Conservation (phyloP, 2,113 vertebrate genomes). For the Dicerorhinus sumatrensis region DNA sequence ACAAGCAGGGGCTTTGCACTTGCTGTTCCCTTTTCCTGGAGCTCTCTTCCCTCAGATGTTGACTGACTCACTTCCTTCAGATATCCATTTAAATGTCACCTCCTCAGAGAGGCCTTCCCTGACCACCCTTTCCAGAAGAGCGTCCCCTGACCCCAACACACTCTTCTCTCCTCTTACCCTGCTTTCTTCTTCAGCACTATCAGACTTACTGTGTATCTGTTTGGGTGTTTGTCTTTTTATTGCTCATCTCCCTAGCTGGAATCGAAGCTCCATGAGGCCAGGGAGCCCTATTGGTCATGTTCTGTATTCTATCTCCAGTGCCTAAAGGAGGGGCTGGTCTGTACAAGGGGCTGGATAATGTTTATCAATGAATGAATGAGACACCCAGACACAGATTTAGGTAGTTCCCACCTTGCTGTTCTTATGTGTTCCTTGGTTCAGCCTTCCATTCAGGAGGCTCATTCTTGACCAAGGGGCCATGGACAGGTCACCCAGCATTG, state of each 20-base stretch:
- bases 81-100: not conserved
- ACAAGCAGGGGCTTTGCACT: not conserved
- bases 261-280: not conserved
- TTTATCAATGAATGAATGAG: rapidly evolving
- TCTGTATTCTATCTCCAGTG: not conserved
- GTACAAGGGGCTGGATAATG: rapidly evolving
- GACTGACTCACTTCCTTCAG: not conserved
- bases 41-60: not conserved
- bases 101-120: not conserved
- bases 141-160: too few relatives aligned
- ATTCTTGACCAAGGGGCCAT: not conserved
- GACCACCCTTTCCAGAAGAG: not conserved
- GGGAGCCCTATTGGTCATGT: not conserved
- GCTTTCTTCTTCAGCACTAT: not conserved
- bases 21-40: not conserved
- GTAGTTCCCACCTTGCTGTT: not conserved
- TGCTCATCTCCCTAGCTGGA: not conserved
- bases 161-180: too few relatives aligned
- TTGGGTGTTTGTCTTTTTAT: too few relatives aligned
- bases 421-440: rapidly evolving
- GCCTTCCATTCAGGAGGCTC: not conserved
- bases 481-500: too few relatives aligned
- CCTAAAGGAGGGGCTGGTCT: not conserved
- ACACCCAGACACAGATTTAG: rapidly evolving
- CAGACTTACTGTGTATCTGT: not conserved